Base-by-base conservation (phyloP, 2,113 vertebrate species). In the Phrynosoma blainvillii region DNA sequence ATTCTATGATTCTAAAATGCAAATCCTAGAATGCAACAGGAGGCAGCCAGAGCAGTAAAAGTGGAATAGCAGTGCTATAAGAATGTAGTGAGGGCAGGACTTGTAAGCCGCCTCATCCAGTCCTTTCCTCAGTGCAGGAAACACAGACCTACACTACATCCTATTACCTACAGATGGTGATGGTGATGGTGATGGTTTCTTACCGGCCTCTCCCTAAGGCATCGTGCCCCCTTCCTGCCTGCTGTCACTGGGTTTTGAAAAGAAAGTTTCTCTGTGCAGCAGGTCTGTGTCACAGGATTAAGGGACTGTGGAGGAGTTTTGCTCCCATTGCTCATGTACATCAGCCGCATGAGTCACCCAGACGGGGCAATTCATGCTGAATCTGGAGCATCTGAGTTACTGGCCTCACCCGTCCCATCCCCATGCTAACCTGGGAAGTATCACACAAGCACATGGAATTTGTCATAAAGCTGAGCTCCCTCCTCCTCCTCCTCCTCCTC, bases 341-440 rank as follows among this genome's bases (percentile, higher is more conserved):
- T 86, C 76, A 47, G 42, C 13, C 59, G 16, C 21, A 1, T 89
- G 90, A 91, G 88, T 94, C 91, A 76, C 47, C 79, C 79, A 70
- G 84, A 1, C 11, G 1, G 11, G 70, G 25, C 18, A 30, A 71
- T 47, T 79, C 76, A 6, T 70, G 42, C 42, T 79, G 87, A 84
- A 18, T 84, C 62, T 92, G 90, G 90, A 89, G 62, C 89, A 88
- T 20, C 42, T 36, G 52, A 86, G 87, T 81, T 2, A 0, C 54
- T 47, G 3, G 84, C 78, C 90, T 89, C 81, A 89, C 94, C 96
- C 92, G 80, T 86, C 82, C 71, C 86, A 11, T 62, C 12, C 90
- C 85, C 85, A 78, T 87, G 92, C 40, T 66, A 36, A 68, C 84
- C 87, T 85, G 86, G 8, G 40, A 75, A 75, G 74, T n/a, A 56